Evolutionary conservation across 2,797 vertebrate species (phyloP).

Genomic region (Catharus ustulatus): DNA sequence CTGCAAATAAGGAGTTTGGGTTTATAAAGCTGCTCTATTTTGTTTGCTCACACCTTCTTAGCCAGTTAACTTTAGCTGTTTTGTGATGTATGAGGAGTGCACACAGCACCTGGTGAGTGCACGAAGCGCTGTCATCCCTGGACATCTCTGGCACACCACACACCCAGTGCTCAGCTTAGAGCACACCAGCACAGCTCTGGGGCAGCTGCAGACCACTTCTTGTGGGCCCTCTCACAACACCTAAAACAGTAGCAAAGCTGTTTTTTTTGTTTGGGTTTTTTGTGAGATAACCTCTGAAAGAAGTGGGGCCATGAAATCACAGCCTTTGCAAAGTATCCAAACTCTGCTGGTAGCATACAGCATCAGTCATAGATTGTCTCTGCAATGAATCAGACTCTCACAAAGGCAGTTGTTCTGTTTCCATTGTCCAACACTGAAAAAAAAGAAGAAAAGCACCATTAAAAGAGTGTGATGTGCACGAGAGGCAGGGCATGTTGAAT

Average conservation of each 20-base stretch:
- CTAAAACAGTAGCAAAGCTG: neutral
- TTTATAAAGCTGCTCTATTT: neutral
- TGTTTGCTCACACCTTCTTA: neutral
- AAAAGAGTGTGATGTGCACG: neutral
- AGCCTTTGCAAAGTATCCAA: neutral
- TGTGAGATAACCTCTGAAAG: conserved; percentile 1
- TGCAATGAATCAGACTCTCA: neutral
- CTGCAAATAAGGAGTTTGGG: neutral
- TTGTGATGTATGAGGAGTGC: neutral
- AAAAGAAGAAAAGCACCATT: conserved; percentile 6
- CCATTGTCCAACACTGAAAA: conserved; percentile 7
- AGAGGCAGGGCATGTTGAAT: conserved; percentile 43
- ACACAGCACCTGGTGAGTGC: neutral
- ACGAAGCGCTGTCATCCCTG: neutral
- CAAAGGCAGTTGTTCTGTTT: neutral
- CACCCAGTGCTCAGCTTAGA: neutral
- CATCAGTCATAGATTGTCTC: neutral
- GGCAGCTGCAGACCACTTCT: neutral
- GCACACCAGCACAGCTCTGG: neutral
- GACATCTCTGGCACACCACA: rapidly evolving
- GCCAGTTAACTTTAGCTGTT: neutral
- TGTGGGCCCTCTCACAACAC: neutral
- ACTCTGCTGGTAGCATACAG: neutral
- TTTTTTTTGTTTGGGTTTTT: neutral
- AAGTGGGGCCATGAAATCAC: neutral